Percentiles rank a stretch among this genome's conserved stretches.
Evolutionary conservation across 2,113 vertebrate species (phyloP).

Genomic region (Phasianus colchicus): DNA sequence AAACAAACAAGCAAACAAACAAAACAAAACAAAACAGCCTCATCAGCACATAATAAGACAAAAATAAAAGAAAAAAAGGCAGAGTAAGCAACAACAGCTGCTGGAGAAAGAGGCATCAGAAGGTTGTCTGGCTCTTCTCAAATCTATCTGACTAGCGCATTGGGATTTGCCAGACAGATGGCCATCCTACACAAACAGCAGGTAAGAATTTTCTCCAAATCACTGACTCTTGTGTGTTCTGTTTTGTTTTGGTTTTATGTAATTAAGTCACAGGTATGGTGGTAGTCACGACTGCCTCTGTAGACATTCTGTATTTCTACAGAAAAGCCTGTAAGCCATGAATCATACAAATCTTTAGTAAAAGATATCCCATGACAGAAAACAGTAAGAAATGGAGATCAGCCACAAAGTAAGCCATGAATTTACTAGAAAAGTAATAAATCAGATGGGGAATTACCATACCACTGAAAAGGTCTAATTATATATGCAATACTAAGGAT

Average conservation of each 20-base stretch:
- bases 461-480: neutral
- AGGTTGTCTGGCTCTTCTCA: constrained; percentile 17
- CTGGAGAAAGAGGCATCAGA: constrained; percentile 12
- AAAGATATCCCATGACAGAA: constrained; percentile 8
- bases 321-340: constrained; percentile 19
- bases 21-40: neutral
- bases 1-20: neutral
- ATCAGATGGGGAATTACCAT: neutral
- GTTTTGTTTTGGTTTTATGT: neutral
- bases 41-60: neutral
- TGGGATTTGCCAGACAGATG: constrained; percentile 39
- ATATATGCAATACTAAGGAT: neutral
- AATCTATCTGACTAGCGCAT: neutral
- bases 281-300: constrained; percentile 11
- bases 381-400: neutral
- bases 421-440: neutral
- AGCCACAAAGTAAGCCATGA: neutral
- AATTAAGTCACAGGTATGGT: neutral
- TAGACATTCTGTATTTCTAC: neutral
- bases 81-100: neutral
- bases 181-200: constrained; percentile 34
- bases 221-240: neutral
- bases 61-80: neutral
- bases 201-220: constrained; percentile 46
- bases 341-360: constrained; percentile 30